These are phyloP conservation scores for Sibirionetta formosa DNA, from an alignment of 2,797 vertebrate species.

Conservation along the genomic window DNA sequence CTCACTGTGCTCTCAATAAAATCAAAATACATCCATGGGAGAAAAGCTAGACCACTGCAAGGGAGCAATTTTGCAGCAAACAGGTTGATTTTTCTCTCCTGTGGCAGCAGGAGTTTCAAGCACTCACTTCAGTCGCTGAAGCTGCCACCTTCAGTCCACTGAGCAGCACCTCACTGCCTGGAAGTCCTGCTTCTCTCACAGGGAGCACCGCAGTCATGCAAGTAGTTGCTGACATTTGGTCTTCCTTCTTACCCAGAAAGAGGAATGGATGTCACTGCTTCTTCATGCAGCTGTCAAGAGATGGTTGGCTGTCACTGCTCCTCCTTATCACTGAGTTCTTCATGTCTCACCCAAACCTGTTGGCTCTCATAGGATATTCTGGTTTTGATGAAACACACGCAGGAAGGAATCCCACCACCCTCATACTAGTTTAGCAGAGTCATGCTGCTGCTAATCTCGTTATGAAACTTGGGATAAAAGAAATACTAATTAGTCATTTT, in stretches of 20 bases:
- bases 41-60: neutral
- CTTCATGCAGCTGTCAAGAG: neutral
- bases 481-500: neutral
- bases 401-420: neutral
- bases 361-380: neutral
- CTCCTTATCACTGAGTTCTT: neutral
- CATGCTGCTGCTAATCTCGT: neutral
- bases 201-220: fast-evolving
- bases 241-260: neutral
- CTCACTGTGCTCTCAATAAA: neutral
- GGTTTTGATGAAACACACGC: neutral
- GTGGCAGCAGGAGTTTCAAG: neutral
- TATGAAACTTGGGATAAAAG: neutral
- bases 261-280: neutral
- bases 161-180: neutral
- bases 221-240: fast-evolving
- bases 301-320: neutral
- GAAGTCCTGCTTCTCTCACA: neutral
- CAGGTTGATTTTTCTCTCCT: neutral
- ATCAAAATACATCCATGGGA: neutral
- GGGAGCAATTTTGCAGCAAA: neutral
- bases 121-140: neutral
- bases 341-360: neutral
- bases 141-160: neutral
- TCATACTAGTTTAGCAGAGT: neutral